Percentiles rank a stretch among this genome's conserved stretches.
phyloP scores from a whole-genome alignment of 1,140 invertebrate species.

The Augochlora pura region DNA sequence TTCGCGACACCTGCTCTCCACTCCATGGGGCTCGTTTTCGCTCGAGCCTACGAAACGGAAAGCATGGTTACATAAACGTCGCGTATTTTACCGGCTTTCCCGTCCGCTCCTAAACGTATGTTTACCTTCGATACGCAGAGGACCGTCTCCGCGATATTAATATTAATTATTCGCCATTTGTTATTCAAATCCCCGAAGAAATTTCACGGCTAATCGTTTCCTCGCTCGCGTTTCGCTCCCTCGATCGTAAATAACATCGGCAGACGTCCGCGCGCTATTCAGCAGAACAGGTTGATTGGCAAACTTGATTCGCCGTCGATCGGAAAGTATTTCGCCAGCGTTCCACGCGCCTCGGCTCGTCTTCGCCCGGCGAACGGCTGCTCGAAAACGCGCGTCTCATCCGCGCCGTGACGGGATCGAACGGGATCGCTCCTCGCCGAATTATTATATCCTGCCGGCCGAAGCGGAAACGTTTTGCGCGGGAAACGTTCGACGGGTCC shows the following conservation, averaged over 20 bases:
- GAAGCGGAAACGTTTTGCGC: not conserved
- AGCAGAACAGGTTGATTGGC: not conserved
- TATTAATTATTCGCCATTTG: conserved; percentile 16
- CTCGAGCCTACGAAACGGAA: not conserved
- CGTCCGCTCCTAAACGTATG: not conserved
- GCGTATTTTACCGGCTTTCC: not conserved
- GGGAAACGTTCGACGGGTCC: not conserved
- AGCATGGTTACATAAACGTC: not conserved
- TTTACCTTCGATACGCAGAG: conserved; percentile 6
- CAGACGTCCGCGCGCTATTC: not conserved
- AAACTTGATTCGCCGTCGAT: not conserved
- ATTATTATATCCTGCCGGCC: not conserved
- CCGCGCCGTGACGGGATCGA: not conserved
- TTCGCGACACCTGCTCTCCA: no score
- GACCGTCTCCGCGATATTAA: not conserved
- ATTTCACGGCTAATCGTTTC: not conserved
- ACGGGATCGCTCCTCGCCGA: not conserved
- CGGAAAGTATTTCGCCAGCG: not conserved
- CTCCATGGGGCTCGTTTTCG: no score
- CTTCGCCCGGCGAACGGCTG: not conserved
- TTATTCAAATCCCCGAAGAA: conserved; percentile 5
- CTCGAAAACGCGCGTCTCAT: not conserved
- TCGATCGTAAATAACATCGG: no score
- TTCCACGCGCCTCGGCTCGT: not conserved
- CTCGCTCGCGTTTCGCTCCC: not conserved